These are phyloP conservation scores for Ormyrus labotus DNA, from an alignment of 2,888 invertebrate species.

Conservation along the genomic window DNA sequence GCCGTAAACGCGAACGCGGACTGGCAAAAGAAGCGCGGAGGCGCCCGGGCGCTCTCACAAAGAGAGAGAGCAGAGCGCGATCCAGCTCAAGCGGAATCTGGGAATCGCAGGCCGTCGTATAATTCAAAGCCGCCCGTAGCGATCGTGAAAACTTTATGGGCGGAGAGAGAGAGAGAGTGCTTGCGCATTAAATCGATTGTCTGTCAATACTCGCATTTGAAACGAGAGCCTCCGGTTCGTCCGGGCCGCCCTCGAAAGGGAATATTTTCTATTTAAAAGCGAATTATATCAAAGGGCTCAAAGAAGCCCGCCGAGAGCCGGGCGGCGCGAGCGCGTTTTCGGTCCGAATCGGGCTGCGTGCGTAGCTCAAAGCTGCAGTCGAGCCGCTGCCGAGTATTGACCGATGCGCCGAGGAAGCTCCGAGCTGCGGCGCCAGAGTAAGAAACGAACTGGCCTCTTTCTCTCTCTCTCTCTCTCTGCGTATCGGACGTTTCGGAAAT, in stretches of 20 bases:
- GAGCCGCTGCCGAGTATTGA: slow-evolving; percentile 12
- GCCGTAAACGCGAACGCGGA: too few relatives aligned
- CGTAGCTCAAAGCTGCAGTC: background rate
- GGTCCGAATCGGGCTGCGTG: background rate
- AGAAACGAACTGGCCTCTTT: background rate
- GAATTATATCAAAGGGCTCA: slow-evolving; percentile 31
- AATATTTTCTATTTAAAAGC: slow-evolving; percentile 35
- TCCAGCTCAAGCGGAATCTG: too few relatives aligned
- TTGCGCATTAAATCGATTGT: slow-evolving; percentile 28
- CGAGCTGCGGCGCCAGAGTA: background rate
- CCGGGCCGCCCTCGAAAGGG: background rate
- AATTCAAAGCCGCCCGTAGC: background rate
- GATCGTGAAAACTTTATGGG: slow-evolving; percentile 18
- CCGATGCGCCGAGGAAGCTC: background rate
- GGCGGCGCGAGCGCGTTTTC: background rate
- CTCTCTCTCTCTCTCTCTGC: too few relatives aligned
- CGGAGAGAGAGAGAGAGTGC: background rate
- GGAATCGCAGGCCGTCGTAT: background rate
- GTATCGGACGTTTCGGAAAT: too few relatives aligned
- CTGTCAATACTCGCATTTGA: background rate
- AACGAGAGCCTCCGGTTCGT: background rate
- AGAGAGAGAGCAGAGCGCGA: too few relatives aligned
- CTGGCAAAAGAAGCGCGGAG: too few relatives aligned
- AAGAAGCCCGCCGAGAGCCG: slow-evolving; percentile 11
- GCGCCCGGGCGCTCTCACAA: too few relatives aligned